Evolutionary conservation across 2,113 vertebrate genomes (phyloP).

Genomic region (Poeciliopsis prolifica): DNA sequence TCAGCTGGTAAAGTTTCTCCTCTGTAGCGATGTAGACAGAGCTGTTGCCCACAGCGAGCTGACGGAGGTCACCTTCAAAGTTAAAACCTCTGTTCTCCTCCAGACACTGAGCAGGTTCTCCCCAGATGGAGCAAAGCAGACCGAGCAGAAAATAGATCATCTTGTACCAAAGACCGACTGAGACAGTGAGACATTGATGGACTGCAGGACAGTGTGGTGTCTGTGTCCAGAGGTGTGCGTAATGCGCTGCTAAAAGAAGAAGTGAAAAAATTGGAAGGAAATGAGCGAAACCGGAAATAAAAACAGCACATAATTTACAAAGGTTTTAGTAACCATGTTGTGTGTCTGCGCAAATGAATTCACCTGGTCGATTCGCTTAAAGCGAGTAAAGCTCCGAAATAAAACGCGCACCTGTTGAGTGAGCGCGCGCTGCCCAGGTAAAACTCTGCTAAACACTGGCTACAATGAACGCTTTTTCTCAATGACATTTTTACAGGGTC

Average conservation of each 20-base stretch:
- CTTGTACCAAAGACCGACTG: constrained; percentile 4
- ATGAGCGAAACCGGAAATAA: not conserved
- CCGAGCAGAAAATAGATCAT: constrained; percentile 45
- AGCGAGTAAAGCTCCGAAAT: too few relatives aligned
- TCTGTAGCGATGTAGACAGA: constrained; percentile 79
- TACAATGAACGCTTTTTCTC: too few relatives aligned
- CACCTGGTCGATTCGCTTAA: too few relatives aligned
- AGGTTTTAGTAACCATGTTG: not conserved
- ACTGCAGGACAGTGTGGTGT: constrained; percentile 7
- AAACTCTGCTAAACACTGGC: too few relatives aligned
- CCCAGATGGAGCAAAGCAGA: constrained; percentile 31
- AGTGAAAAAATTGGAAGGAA: constrained; percentile 22
- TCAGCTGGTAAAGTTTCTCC: constrained; percentile 83
- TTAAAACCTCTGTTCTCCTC: not conserved
- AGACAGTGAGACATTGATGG: not conserved
- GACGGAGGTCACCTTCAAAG: constrained; percentile 20
- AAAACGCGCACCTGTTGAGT: too few relatives aligned
- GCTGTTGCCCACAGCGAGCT: not conserved
- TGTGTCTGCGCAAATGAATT: too few relatives aligned
- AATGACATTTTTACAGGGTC: too few relatives aligned
- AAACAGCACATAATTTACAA: not conserved
- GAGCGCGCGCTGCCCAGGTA: too few relatives aligned
- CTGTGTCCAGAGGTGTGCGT: not conserved
- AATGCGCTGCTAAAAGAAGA: not conserved
- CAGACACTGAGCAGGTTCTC: constrained; percentile 11